Evolutionary conservation across 2,113 vertebrate genomes (phyloP), one percentile per base, ranked within the genome.

Genomic region (Salminus brasiliensis): DNA sequence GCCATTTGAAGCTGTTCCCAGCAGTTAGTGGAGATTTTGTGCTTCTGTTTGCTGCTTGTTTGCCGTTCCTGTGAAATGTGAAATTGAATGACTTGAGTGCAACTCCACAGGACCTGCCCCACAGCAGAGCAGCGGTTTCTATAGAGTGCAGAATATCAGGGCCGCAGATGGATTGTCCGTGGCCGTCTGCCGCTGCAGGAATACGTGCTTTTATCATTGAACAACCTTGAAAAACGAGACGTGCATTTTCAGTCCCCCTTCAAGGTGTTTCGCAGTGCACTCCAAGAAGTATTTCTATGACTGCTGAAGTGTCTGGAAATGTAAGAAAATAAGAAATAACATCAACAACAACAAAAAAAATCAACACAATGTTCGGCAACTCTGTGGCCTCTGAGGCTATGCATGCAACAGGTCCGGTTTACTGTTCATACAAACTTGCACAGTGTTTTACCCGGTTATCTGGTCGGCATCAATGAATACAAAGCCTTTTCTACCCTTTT

Each of bases 211-310:
- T 92, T 90, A 91, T 90, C 87, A 88, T 89, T 85, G 89, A 90
- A 83, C 87, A 92, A 91, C 92, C 92, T 92, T 93, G 92, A 88
- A 78, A 86, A 90, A 85, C 16, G 77, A 86, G 85, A 82, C 83
- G 32, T 34, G 63, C 69, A 84, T 76, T 89, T 91, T 85, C 80
- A 85, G 87, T 88, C 88, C 85, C 84, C 84, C 87, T 88, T 91
- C 89, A 91, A 90, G 85, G 88, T 86, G 88, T 82, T 89, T 85
- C 82, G 83, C 83, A 82, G 87, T 80, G 85, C 85, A 80, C 83
- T 88, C 83, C 80, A 76, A 67, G 75, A 83, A 82, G 87, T 41
- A 75, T 87, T 89, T 73, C 76, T 83, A 83, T 86, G 84, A 81
- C 84, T 74, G 82, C 76, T 89, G 59, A 89, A 88, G 83, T 80